These are phyloP conservation scores for Meriones unguiculatus DNA, from an alignment of 2,113 vertebrate genomes.

Conservation along the genomic window DNA sequence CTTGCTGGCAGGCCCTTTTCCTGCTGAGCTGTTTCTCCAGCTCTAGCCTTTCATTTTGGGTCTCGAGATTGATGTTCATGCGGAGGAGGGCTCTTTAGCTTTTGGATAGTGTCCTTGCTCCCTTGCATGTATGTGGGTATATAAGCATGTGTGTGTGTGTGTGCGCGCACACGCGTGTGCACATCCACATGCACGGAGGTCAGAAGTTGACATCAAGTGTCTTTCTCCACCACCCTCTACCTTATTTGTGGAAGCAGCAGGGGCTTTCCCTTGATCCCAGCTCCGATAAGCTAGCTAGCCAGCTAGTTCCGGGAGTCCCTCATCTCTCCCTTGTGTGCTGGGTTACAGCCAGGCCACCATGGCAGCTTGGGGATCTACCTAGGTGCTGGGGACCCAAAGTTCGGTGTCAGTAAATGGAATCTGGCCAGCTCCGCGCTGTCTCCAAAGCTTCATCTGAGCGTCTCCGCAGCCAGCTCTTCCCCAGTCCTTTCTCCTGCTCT, in stretches of 20 bases:
- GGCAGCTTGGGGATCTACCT: neutral
- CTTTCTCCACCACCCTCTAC: accelerated
- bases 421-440: neutral
- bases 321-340: neutral
- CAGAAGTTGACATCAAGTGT: neutral
- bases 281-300: neutral
- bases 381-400: neutral
- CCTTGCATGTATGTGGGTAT: neutral
- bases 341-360: neutral
- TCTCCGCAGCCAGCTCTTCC: too few species aligned
- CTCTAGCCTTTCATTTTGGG: neutral
- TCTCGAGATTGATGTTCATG: neutral
- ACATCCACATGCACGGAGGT: neutral
- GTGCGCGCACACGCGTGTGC: too few species aligned
- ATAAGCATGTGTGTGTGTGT: neutral
- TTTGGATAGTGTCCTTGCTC: neutral
- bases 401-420: accelerated
- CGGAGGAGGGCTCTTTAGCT: neutral
- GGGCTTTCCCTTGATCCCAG: neutral
- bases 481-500: neutral
- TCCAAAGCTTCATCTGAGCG: accelerated
- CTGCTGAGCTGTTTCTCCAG: neutral
- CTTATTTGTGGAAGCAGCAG: neutral
- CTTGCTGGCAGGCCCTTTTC: neutral
- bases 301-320: neutral